phyloP scores from a whole-genome alignment of 2,113 vertebrate species.

The Rhinichthys klamathensis region DNA sequence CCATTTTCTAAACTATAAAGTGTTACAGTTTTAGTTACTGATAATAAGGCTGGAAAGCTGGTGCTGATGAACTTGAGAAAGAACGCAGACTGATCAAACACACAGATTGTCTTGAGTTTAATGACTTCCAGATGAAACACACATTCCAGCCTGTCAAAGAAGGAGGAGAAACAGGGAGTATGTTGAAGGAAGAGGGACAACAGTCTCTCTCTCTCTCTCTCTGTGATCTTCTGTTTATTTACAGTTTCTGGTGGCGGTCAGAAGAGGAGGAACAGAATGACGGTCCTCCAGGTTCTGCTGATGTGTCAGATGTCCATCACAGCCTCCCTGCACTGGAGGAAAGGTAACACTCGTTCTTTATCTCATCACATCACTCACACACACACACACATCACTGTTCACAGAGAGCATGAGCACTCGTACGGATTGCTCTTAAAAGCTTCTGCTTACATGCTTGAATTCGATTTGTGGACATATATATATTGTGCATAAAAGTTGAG shows the following conservation, averaged over 20 bases:
- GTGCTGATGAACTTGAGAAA: no score
- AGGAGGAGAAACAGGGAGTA: conserved; percentile 19
- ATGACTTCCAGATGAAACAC: conserved; percentile 74
- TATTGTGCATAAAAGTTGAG: neutral
- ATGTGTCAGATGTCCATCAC: conserved; percentile 61
- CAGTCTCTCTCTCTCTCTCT: conserved; percentile 2
- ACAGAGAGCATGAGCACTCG: neutral
- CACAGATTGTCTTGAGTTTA: conserved; percentile 44
- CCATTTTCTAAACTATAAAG: no score
- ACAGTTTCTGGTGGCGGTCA: neutral
- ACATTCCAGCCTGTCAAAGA: conserved; percentile 12
- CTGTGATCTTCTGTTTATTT: conserved; percentile 1
- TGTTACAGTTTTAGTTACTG: no score
- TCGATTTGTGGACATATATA: neutral
- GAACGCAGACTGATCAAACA: no score
- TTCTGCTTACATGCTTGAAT: neutral
- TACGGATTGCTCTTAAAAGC: neutral
- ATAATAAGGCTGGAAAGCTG: no score
- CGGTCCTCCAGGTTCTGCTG: conserved; percentile 49
- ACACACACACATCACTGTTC: neutral
- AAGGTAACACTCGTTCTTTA: no score
- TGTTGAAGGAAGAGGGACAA: conserved; percentile 28
- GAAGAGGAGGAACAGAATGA: conserved; percentile 48
- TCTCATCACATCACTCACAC: neutral
- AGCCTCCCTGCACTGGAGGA: conserved; percentile 65